Base-by-base conservation (phyloP, 2,797 vertebrate genomes). In the Knipowitschia caucasica region DNA sequence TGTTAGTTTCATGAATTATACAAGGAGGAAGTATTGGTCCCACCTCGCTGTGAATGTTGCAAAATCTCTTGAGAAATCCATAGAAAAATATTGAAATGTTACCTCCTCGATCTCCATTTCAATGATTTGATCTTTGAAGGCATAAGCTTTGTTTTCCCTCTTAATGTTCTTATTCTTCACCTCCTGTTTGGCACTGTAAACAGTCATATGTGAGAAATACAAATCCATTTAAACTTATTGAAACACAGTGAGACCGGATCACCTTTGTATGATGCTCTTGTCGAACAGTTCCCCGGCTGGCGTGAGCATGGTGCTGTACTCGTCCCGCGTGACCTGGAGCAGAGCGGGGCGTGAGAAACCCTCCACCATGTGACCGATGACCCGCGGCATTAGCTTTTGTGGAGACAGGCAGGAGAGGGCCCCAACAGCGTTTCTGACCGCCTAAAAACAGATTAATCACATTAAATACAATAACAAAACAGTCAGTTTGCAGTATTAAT, bases 71-170 rank as follows among this genome's bases (percentile, higher is more conserved):
- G n/a, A n/a, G 10, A 30, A 30, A 30, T 10, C 27, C 27, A 9
- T 10, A 7, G 3, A 12, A 23, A 10, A 10, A 7, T 17, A 7
- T 2, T 8, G 6, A 46, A 47, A 4, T 58, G n/a, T 27, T 64
- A 98, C 97, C 94, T 98, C 95, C 74, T 98, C 95, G 64, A 99
- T 85, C 81, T 99, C 97, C 78, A 98, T 82, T 75, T 98, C 97
- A 29, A 99, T 96, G 71, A 99, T 98, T 86, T 99, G 97, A 2
- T 99, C 97, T 86, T 98, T 98, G 73, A 94, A 99, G 42, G 96
- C 97, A 47, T 99, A 99, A 8, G 95, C 95, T 65, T 99, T 99
- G 77, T 99, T 99, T 82, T 99, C 97, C 46, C 96, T 88, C 81
- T 97, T 98, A 89, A 99, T 94, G 82, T 98, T 99, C 62, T 87